Percentiles rank a stretch among this genome's conserved stretches.
phyloP scores from a whole-genome alignment of 64 coral and sea anemone species.

The Stichodactyla mertensii region DNA sequence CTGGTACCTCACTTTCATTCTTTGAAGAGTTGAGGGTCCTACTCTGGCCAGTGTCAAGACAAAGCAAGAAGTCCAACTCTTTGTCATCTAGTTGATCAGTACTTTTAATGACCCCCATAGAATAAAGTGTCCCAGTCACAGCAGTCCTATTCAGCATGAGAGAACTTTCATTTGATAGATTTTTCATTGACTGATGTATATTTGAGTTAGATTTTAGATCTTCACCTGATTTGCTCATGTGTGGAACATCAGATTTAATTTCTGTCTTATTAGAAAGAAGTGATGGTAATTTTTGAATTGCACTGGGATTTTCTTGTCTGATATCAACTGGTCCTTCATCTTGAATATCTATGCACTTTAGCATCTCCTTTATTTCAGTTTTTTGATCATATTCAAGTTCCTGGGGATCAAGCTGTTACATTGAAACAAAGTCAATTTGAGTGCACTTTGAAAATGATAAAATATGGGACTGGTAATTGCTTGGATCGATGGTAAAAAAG shows the following conservation, averaged over 20 bases:
- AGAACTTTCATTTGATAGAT: not conserved
- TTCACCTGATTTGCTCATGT: not conserved
- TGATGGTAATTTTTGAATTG: not conserved
- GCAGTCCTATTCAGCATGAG: not conserved
- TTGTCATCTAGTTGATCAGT: constrained; percentile 23
- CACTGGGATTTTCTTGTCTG: not conserved
- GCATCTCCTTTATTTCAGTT: not conserved
- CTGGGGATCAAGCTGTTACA: not conserved
- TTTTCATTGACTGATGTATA: not conserved
- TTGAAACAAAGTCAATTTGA: not conserved
- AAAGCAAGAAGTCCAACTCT: constrained; percentile 64
- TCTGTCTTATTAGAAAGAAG: not conserved
- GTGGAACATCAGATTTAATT: not conserved
- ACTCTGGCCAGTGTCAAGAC: constrained; percentile 28
- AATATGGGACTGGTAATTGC: too few species aligned
- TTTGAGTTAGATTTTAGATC: not conserved
- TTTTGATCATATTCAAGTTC: not conserved
- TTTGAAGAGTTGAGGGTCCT: not conserved
- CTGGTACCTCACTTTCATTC: not conserved
- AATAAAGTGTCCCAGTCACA: not conserved
- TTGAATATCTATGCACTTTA: not conserved
- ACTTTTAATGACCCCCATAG: not conserved
- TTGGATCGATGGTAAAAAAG: too few species aligned
- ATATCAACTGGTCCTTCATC: not conserved
- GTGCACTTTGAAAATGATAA: too few species aligned